Evolutionary conservation across 2,888 invertebrate species (phyloP).

Genomic region (Leucoptera coffeella): DNA sequence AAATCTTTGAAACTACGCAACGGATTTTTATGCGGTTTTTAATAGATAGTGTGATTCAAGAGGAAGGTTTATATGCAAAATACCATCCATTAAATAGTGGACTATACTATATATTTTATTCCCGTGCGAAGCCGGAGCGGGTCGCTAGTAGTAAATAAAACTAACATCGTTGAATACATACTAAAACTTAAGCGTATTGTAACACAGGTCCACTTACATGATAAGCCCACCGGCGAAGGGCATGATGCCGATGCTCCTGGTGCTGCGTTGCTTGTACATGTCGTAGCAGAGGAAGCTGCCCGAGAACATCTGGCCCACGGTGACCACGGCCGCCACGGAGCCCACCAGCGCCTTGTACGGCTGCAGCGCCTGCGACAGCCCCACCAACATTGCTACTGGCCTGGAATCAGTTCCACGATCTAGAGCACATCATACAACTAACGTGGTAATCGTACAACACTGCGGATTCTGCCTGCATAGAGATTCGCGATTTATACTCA

Average conservation of each 20-base stretch:
- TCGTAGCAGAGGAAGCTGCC: constrained; percentile 70
- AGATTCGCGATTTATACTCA: no score
- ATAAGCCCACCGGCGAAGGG: constrained; percentile 73
- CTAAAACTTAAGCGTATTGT: no score
- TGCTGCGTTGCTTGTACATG: constrained; percentile 62
- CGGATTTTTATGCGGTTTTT: no score
- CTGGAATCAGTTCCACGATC: not conserved
- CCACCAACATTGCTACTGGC: constrained; percentile 28
- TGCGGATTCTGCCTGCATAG: no score
- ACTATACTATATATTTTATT: no score
- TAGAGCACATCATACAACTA: not conserved
- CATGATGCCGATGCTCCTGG: constrained; percentile 58
- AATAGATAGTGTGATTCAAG: no score
- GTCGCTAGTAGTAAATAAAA: no score
- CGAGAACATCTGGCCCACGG: constrained; percentile 77
- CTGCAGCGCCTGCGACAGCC: constrained; percentile 42
- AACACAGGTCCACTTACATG: constrained; percentile 68
- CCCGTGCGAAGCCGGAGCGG: no score
- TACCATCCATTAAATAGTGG: no score
- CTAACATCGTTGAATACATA: no score
- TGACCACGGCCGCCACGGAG: constrained; percentile 64
- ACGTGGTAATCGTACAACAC: not conserved
- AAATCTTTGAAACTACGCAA: no score
- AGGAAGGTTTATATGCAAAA: no score
- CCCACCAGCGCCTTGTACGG: constrained; percentile 65